A percentile compares a stretch with the other conserved stretches of the same genome.
Conservation (phyloP, 2,888 invertebrate genomes). For the Drosophila pseudotakahashii region DNA sequence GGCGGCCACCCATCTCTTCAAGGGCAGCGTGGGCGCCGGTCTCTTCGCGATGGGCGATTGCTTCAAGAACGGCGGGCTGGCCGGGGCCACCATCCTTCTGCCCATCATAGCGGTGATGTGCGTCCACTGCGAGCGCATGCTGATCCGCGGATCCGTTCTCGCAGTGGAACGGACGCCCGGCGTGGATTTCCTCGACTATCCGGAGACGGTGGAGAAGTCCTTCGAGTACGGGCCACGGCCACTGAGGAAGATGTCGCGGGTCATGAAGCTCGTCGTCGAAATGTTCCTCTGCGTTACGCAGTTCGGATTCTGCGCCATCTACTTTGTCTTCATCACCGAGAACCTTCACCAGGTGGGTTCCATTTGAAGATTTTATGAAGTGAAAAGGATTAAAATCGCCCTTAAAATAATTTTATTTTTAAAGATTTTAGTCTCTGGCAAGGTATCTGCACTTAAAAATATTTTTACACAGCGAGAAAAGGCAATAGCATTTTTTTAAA, state of each 20-base stretch:
- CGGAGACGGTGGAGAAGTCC: slow-evolving; percentile 92
- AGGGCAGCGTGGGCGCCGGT: slow-evolving; percentile 98
- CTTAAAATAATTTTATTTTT: too few relatives aligned
- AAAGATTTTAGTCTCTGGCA: too few relatives aligned
- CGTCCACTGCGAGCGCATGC: slow-evolving; percentile 95
- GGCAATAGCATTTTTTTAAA: too few relatives aligned
- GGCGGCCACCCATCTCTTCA: slow-evolving; percentile 95
- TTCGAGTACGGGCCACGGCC: slow-evolving; percentile 89
- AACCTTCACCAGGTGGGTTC: slow-evolving; percentile 88
- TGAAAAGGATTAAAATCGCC: too few relatives aligned
- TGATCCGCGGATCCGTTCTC: slow-evolving; percentile 85
- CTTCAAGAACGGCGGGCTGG: slow-evolving; percentile 94
- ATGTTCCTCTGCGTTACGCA: slow-evolving; percentile 96
- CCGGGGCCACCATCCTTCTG: slow-evolving; percentile 91
- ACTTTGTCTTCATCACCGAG: slow-evolving; percentile 96
- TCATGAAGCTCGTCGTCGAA: slow-evolving; percentile 91
- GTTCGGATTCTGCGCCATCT: slow-evolving; percentile 98
- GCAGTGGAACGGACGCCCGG: slow-evolving; percentile 79
- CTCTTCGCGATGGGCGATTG: slow-evolving; percentile 98
- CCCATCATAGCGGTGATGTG: slow-evolving; percentile 94
- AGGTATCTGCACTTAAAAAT: neutral
- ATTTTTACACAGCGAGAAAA: neutral
- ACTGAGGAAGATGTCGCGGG: slow-evolving; percentile 86
- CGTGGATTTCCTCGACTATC: slow-evolving; percentile 89
- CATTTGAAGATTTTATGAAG: too few relatives aligned